These are phyloP conservation scores for Harpagifer antarcticus DNA, from an alignment of 2,797 vertebrate genomes.

Conservation along the genomic window DNA sequence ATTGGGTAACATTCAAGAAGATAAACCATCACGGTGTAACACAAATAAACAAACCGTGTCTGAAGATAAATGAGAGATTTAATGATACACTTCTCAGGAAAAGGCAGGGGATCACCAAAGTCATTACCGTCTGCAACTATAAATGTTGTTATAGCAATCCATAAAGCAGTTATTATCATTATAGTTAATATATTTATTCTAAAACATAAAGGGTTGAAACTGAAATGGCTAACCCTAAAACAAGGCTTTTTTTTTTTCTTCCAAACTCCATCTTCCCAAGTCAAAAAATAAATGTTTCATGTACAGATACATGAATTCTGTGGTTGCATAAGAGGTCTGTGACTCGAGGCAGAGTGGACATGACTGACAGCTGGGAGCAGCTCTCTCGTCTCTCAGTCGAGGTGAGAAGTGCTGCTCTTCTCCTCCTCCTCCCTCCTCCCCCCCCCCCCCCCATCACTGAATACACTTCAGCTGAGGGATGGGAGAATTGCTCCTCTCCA, in stretches of 20 bases:
- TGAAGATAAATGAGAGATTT: neutral
- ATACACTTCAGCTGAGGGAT: slow-evolving; percentile 26
- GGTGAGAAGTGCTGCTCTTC: slow-evolving; percentile 49
- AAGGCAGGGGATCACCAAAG: neutral
- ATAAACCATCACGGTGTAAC: slow-evolving; percentile 9
- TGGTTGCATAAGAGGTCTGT: slow-evolving; percentile 41
- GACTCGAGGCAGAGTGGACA: slow-evolving; percentile 18
- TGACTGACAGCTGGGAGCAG: slow-evolving; percentile 43
- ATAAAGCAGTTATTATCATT: neutral
- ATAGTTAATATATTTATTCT: neutral
- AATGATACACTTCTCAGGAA: neutral
- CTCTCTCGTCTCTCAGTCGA: slow-evolving; percentile 24
- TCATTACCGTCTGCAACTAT: neutral
- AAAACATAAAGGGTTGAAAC: neutral
- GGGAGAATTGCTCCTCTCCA: slow-evolving; percentile 26
- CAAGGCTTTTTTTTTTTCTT: neutral
- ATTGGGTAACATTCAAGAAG: neutral
- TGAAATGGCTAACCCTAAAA: neutral
- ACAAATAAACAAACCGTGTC: neutral
- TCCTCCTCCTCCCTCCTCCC: too few species aligned
- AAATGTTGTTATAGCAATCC: neutral
- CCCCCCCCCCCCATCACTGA: neutral
- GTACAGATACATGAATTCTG: slow-evolving; percentile 14
- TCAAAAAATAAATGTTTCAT: neutral
- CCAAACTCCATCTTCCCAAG: slow-evolving; percentile 1